phyloP scores from a whole-genome alignment of 1,140 invertebrate genomes.

The Aporrectodea caliginosa region DNA sequence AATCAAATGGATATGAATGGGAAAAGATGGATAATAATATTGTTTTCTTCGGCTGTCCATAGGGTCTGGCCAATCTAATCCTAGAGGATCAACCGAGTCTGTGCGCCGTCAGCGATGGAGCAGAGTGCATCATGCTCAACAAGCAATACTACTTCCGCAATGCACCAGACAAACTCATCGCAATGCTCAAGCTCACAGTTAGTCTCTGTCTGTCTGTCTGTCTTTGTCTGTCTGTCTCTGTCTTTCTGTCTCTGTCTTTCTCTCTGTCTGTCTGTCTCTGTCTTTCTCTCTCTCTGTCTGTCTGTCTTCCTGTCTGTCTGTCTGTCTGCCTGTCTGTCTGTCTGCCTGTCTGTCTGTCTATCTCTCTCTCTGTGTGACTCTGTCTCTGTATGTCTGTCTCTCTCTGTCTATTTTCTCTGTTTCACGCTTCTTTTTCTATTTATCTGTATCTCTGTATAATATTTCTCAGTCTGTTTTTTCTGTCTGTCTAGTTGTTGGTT shows the following conservation, averaged over 20 bases:
- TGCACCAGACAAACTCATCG: conserved; percentile 37
- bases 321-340: too few relatives aligned
- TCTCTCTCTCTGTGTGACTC: too few relatives aligned
- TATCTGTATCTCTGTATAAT: too few relatives aligned
- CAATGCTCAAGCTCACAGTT: neutral
- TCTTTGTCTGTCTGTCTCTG: neutral
- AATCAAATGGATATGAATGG: too few relatives aligned
- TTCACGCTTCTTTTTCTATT: too few relatives aligned
- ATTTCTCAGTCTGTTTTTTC: too few relatives aligned
- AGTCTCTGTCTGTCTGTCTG: neutral
- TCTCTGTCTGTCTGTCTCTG: neutral
- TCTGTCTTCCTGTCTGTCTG: neutral
- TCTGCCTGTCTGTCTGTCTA: too few relatives aligned
- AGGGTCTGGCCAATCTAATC: conserved; percentile 45
- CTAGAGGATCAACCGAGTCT: conserved; percentile 44
- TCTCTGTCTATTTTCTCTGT: too few relatives aligned
- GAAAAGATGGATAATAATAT: neutral
- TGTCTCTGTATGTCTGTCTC: too few relatives aligned
- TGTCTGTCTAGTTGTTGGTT: too few relatives aligned
- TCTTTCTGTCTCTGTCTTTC: neutral
- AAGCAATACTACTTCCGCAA: conserved; percentile 46
- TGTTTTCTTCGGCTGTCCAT: neutral
- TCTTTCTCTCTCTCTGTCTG: neutral
- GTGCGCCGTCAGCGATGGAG: conserved; percentile 49
- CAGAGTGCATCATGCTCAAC: conserved; percentile 47